Evolutionary conservation across 2,888 invertebrate genomes (phyloP), one percentile per base, ranked within the genome.

Genomic region (Cosmia pyralina): DNA sequence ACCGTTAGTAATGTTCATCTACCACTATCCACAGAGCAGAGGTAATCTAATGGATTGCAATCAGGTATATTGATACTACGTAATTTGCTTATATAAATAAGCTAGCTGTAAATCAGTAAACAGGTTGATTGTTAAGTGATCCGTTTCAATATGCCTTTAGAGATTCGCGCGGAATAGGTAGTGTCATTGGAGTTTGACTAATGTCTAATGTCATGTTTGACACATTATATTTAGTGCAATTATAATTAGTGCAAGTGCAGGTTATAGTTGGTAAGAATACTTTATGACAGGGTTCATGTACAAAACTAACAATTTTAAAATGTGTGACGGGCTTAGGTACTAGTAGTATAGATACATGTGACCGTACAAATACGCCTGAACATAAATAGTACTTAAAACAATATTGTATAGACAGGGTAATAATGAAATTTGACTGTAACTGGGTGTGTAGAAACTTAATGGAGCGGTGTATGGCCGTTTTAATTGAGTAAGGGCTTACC

Each of bases 71-170:
- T 68, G 75, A 70, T 82, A 69, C 67, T 69, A 48, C 19, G 19
- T 76, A 65, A 83, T 83, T 82, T 79, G 81, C 69, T 75, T 79
- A 83, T 62, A 72, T 76, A 79, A 79, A 83, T 83, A 82, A 72
- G 69, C 69, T 71, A 48, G 13, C 48, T 75, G 72, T 81, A 63
- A 81, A 62, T 48, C 7, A 41, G 68, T 68, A 73, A 67, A 67
- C 71, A 72, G 59, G 62, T 19, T 79, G 75, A 81, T 74, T 82
- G 62, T 71, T 55, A 66, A 59, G 70, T 58, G 68, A 71, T 79
- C 68, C 44, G 55, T 38, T 68, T 71, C 64, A 66, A 4, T 65
- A 67, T 58, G 58, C n/a, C 50, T 68, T 44, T 34, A 3, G 48
- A 38, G 46, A 46, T 28, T 46, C 13, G 11, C 4, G 22, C 13